These are phyloP conservation scores for Drosophila triauraria DNA, from an alignment of 1,140 invertebrate genomes.

Conservation along the genomic window DNA sequence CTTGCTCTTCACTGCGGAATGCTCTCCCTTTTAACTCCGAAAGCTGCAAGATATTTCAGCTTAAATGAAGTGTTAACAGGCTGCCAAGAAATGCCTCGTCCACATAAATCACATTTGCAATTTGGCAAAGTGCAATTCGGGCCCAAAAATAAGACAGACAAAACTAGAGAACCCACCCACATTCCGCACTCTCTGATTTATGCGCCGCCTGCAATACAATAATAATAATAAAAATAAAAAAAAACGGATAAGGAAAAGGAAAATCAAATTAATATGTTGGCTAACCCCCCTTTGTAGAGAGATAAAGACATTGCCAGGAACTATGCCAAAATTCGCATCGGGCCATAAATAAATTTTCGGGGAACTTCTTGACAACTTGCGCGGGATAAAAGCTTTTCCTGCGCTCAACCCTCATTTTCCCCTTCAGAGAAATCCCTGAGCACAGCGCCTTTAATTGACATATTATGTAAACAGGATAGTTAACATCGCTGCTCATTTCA, in stretches of 20 bases:
- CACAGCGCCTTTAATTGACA: conserved; percentile 68
- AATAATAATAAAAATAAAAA: conserved; percentile 15
- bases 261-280: conserved; percentile 55
- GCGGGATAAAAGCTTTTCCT: conserved; percentile 36
- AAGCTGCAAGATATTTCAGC: conserved; percentile 34
- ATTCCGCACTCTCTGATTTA: conserved; percentile 59
- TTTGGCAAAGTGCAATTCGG: conserved; percentile 69
- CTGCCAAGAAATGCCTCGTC: conserved; percentile 42
- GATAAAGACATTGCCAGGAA: conserved; percentile 25
- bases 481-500: conserved; percentile 63
- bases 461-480: conserved; percentile 80
- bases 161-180: conserved; percentile 14
- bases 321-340: conserved; percentile 46
- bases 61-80: conserved; percentile 74
- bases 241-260: conserved; percentile 1
- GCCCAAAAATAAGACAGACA: not conserved
- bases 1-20: not conserved
- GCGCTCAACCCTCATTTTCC: not conserved
- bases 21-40: conserved; percentile 3
- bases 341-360: conserved; percentile 31
- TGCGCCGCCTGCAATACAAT: conserved; percentile 50
- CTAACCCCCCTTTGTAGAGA: conserved; percentile 15
- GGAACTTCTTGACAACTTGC: conserved; percentile 3
- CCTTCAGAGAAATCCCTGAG: conserved; percentile 7
- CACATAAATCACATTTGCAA: conserved; percentile 73